Evolutionary conservation across 2,113 vertebrate species (phyloP).

Genomic region (Zeus faber): DNA sequence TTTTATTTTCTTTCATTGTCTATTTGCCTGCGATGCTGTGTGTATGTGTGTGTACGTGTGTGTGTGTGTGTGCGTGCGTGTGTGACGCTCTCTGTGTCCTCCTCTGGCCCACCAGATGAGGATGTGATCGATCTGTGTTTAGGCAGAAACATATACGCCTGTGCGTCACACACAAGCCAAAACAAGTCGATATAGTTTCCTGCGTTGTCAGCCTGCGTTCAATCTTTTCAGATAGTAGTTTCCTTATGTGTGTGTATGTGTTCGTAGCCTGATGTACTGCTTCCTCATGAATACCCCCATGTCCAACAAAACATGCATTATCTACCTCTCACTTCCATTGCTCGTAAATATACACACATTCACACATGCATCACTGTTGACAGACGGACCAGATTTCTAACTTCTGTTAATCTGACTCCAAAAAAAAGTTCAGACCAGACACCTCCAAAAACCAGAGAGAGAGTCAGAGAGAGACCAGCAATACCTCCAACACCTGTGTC

Average conservation of each 20-base stretch:
- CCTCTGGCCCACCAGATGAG: neutral
- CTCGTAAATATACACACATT: conserved; percentile 5
- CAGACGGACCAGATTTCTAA: conserved; percentile 9
- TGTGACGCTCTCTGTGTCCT: neutral
- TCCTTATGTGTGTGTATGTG: neutral
- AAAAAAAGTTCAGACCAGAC: conserved; percentile 17
- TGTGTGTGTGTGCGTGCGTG: neutral
- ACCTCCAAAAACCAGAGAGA: conserved; percentile 18
- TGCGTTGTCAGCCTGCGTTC: neutral
- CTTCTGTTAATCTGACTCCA: neutral
- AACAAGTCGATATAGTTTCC: neutral
- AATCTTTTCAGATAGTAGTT: neutral
- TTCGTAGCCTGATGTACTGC: conserved; percentile 27
- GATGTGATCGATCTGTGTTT: neutral
- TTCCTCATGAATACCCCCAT: conserved; percentile 27
- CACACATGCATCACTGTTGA: conserved; percentile 16
- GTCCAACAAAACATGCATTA: conserved; percentile 33
- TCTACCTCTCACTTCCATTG: conserved; percentile 10
- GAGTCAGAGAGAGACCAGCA: neutral
- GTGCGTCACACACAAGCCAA: neutral
- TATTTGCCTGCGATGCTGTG: neutral
- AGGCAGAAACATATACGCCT: neutral
- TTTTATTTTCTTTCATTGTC: too few relatives aligned
- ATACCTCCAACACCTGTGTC: too few relatives aligned
- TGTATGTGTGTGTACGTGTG: neutral